phyloP scores from a whole-genome alignment of 2,797 vertebrate genomes.

The Octomys mimax region DNA sequence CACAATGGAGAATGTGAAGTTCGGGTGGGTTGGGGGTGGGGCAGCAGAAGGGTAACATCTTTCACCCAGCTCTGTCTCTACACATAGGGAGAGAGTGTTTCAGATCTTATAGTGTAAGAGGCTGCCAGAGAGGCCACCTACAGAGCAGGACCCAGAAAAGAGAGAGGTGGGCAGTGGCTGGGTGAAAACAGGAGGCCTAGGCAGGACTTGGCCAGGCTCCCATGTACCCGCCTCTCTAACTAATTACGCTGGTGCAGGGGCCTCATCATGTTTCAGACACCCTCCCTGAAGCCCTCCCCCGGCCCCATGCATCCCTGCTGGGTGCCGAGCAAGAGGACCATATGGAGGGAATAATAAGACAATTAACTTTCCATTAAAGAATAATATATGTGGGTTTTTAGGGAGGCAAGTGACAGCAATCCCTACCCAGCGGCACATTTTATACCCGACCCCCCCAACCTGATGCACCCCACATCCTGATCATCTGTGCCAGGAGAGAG shows the following conservation, averaged over 20 bases:
- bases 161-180: not conserved
- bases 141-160: not conserved
- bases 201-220: conserved; percentile 20
- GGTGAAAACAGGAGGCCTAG: not conserved
- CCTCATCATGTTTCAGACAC: conserved; percentile 54
- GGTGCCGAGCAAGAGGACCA: conserved; percentile 88
- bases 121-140: not conserved
- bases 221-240: conserved; percentile 22
- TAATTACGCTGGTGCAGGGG: conserved; percentile 45
- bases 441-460: not conserved
- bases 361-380: conserved; percentile 91
- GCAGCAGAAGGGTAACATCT: not conserved
- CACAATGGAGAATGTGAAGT: not conserved
- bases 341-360: conserved; percentile 90
- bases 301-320: conserved; percentile 79
- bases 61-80: not conserved
- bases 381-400: conserved; percentile 91
- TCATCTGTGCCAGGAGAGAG: conserved; percentile 6
- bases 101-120: not conserved
- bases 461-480: not conserved
- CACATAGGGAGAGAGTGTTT: not conserved
- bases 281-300: conserved; percentile 79
- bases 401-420: conserved; percentile 86
- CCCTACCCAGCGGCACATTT: conserved; percentile 84
- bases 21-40: not conserved